A percentile compares a stretch with the other conserved stretches of the same genome.
These are phyloP conservation scores for Bathynomus jamesi DNA, from an alignment of 1,140 invertebrate species.

Conservation along the genomic window DNA sequence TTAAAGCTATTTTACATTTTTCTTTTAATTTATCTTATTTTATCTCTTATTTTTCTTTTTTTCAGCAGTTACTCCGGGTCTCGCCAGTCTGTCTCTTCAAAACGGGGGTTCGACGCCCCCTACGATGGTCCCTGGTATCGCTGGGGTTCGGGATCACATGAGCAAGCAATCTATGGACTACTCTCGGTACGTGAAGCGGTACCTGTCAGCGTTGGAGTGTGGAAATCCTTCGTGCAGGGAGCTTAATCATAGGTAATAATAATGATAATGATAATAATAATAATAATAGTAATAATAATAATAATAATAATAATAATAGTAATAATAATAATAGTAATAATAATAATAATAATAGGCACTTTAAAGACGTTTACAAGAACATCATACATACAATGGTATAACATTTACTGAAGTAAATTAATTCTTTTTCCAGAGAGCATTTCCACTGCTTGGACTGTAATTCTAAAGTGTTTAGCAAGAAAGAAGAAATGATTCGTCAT, in stretches of 20 bases:
- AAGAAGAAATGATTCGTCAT: slow-evolving; percentile 97
- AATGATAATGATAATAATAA: too few relatives aligned
- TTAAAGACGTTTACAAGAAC: too few relatives aligned
- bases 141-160: slow-evolving; percentile 22
- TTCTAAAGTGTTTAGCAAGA: slow-evolving; percentile 84
- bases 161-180: slow-evolving; percentile 51
- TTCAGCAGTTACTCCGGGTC: slow-evolving; percentile 31
- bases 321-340: too few relatives aligned
- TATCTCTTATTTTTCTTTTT: too few relatives aligned
- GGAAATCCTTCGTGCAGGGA: slow-evolving; percentile 71
- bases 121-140: slow-evolving; percentile 7
- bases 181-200: slow-evolving; percentile 72
- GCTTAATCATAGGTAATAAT: slow-evolving; percentile 57
- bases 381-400: too few relatives aligned
- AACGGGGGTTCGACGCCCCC: slow-evolving; percentile 10
- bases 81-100: slow-evolving; percentile 29
- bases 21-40: too few relatives aligned
- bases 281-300: too few relatives aligned
- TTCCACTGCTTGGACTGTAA: slow-evolving; percentile 93
- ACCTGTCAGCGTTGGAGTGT: slow-evolving; percentile 63
- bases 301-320: too few relatives aligned
- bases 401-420: too few relatives aligned
- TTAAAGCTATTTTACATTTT: too few relatives aligned
- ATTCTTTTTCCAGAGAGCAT: slow-evolving; percentile 87
- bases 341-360: too few relatives aligned